Percentiles rank a stretch among this genome's conserved stretches.
phyloP scores from a whole-genome alignment of 2,113 vertebrate genomes.

The Myiagra hebetior region DNA sequence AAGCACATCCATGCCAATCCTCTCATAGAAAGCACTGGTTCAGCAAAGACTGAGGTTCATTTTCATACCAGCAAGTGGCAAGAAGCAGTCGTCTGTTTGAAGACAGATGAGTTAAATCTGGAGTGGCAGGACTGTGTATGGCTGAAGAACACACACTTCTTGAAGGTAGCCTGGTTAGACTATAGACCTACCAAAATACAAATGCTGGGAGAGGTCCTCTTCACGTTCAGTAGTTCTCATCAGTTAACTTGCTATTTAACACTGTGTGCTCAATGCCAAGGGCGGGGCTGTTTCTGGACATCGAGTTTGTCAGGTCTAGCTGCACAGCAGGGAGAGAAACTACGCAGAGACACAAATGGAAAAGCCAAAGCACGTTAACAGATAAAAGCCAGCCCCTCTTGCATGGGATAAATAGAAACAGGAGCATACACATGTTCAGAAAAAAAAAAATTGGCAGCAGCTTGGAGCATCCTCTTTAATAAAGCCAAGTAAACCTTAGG shows the following conservation, averaged over 20 bases:
- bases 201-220: not conserved
- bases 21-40: not conserved
- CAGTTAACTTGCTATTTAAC: not conserved
- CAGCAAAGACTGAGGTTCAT: not conserved
- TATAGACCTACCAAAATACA: not conserved
- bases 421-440: slow-evolving; percentile 8
- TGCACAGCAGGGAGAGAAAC: not conserved
- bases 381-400: slow-evolving; percentile 2
- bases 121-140: not conserved
- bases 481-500: slow-evolving; percentile 47
- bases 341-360: not conserved
- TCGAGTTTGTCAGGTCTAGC: not conserved
- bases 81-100: not conserved
- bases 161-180: not conserved
- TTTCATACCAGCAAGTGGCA: not conserved
- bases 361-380: not conserved
- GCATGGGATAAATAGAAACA: not conserved
- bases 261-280: not conserved
- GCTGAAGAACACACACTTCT: not conserved
- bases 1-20: not conserved
- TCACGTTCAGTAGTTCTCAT: not conserved
- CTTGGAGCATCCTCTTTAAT: not conserved
- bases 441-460: slow-evolving; percentile 29
- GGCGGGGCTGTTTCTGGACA: not conserved
- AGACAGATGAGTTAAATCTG: not conserved